These are phyloP conservation scores for Heteractis magnifica DNA, from an alignment of 92 coral and sea anemone genomes.

Conservation along the genomic window DNA sequence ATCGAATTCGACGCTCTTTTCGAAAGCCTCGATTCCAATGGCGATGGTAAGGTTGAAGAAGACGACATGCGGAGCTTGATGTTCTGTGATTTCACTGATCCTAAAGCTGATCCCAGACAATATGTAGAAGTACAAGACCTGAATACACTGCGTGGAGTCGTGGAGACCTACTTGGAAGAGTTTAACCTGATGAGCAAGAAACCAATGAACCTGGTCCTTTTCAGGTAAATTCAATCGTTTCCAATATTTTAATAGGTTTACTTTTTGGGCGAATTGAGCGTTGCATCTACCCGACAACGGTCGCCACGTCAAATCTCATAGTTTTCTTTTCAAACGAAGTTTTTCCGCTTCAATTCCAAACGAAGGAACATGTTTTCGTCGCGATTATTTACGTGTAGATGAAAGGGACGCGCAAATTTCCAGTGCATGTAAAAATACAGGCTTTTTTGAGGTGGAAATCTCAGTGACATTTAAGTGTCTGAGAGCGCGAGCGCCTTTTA, in stretches of 20 bases:
- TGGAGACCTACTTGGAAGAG: conserved; percentile 91
- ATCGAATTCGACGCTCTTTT: conserved; percentile 88
- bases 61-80: conserved; percentile 95
- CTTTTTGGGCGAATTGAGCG: no score
- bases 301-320: no score
- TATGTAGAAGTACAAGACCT: conserved; percentile 84
- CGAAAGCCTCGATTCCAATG: conserved; percentile 74
- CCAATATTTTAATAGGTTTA: neutral
- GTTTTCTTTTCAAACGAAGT: neutral
- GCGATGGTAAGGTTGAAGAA: conserved; percentile 85
- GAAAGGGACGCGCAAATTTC: no score
- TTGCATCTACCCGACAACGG: no score
- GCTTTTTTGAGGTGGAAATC: no score
- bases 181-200: conserved; percentile 99
- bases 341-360: no score
- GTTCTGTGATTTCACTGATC: conserved; percentile 94
- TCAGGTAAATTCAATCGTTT: conserved; percentile 58
- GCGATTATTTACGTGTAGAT: no score
- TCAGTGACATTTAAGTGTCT: no score
- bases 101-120: conserved; percentile 91
- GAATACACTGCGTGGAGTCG: conserved; percentile 81
- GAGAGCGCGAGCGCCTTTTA: neutral
- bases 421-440: no score
- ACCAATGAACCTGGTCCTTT: conserved; percentile 92
- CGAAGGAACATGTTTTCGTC: no score